A percentile compares a stretch with the other conserved stretches of the same genome.
Evolutionary conservation across 2,113 vertebrate species (phyloP).

Genomic region (Myocastor coypus): DNA sequence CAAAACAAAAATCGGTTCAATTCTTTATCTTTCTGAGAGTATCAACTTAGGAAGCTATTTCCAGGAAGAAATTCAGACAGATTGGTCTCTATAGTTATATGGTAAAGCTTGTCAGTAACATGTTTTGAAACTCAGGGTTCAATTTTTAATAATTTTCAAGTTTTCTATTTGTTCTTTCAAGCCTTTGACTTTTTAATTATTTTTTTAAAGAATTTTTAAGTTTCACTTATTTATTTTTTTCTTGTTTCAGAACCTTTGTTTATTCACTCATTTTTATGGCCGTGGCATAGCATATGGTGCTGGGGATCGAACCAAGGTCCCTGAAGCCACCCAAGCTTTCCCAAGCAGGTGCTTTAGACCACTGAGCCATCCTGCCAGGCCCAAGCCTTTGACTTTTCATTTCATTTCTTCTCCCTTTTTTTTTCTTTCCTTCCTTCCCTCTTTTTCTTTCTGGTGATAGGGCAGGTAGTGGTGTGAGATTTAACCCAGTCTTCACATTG

Average conservation of each 20-base stretch:
- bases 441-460: background rate
- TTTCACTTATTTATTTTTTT: too few relatives aligned
- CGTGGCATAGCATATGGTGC: too few relatives aligned
- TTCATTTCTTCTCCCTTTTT: background rate
- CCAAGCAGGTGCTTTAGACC: too few relatives aligned
- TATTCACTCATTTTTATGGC: too few relatives aligned
- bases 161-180: constrained; percentile 52
- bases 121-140: constrained; percentile 5
- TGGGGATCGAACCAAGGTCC: too few relatives aligned
- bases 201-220: too few relatives aligned
- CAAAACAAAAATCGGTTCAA: background rate
- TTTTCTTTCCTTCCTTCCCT: background rate
- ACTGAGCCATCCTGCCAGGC: too few relatives aligned
- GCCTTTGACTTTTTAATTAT: background rate
- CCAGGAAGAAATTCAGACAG: constrained; percentile 14
- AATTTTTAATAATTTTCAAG: constrained; percentile 47
- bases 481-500: background rate
- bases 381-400: background rate
- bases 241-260: too few relatives aligned
- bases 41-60: constrained; percentile 20
- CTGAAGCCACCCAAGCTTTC: too few relatives aligned
- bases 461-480: background rate
- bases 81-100: background rate
- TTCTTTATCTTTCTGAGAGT: background rate
- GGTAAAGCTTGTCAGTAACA: background rate